phyloP scores from a whole-genome alignment of 2,797 vertebrate genomes.

The Hydrocynus forskahlii region DNA sequence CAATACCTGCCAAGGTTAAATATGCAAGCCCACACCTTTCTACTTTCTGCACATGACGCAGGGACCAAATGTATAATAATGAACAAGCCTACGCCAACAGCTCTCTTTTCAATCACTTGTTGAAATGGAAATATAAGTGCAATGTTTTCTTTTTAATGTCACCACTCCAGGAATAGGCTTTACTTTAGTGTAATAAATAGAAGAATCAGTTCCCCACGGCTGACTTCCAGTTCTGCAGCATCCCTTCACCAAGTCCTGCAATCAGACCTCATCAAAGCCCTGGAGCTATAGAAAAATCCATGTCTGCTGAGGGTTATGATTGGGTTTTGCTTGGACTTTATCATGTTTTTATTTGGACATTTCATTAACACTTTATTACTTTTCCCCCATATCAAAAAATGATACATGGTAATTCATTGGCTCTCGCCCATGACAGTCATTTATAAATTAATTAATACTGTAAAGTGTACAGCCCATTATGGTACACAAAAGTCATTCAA shows the following conservation, averaged over 20 bases:
- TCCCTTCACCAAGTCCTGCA: background rate
- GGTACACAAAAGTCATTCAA: too few species aligned
- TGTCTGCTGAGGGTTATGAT: too few species aligned
- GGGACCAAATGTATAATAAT: background rate
- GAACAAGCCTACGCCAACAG: background rate
- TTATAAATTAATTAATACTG: too few species aligned
- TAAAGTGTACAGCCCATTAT: too few species aligned
- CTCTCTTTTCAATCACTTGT: background rate
- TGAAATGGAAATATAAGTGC: background rate
- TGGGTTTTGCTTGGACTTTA: too few species aligned
- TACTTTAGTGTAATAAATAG: background rate
- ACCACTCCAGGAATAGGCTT: background rate
- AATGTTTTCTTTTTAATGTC: background rate
- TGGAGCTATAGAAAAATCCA: background rate
- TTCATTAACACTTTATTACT: too few species aligned
- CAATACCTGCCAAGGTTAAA: background rate
- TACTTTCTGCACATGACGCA: background rate
- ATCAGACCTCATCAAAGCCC: background rate
- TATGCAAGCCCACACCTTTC: background rate
- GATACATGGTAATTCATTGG: too few species aligned
- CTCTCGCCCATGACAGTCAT: too few species aligned
- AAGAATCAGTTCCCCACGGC: background rate
- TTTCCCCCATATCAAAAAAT: too few species aligned
- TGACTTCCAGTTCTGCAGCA: background rate
- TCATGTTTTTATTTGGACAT: too few species aligned